Evolutionary conservation across 2,113 vertebrate genomes (phyloP), one percentile per base, ranked within the genome.

Genomic region (Brachyhypopomus gauderio): DNA sequence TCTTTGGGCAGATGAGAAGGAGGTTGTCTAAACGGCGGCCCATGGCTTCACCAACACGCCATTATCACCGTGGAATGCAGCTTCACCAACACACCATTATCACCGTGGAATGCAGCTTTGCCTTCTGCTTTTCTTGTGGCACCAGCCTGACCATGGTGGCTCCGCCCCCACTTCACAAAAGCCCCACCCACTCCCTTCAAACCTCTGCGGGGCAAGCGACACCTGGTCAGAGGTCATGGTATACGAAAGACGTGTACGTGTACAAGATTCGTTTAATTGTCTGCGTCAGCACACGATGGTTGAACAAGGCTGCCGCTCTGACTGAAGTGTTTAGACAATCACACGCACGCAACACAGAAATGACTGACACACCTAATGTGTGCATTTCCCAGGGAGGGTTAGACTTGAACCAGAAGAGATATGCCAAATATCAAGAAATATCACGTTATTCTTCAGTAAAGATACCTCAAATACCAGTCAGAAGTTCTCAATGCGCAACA

Each of bases 151-250:
- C 70, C 17, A 76, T 85, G 78, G 67, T 12, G 74, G 78, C 76
- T 82, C 75, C 5, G 52, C 70, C 63, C 55, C 72, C 72, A 36
- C 60, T 30, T 30, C 67, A 20, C 12, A 45, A 14, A 52, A 66
- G 72, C 66, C 66, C 62, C 66, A 36, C 66, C 79, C n/a, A 66
- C 78, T 87, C 45, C 70, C 72, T 77, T 85, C 34, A 85, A 90
- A 90, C 88, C 88, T 90, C 56, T 12, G 58, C 78, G 64, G 85
- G 89, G 89, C 89, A 90, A 93, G 89, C 85, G 20, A 3, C 52
- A 52, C 62, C 83, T 72, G 74, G 81, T 4, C 34, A 88, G 75
- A 76, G 87, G 84, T 87, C 77, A 79, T 81, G 81, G 77, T 59
- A 72, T 83, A 70, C 75, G 52, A 52, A 34, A 25, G 48, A 72